Base-by-base conservation (phyloP, 64 coral and sea anemone species). In the Porites australiensis region DNA sequence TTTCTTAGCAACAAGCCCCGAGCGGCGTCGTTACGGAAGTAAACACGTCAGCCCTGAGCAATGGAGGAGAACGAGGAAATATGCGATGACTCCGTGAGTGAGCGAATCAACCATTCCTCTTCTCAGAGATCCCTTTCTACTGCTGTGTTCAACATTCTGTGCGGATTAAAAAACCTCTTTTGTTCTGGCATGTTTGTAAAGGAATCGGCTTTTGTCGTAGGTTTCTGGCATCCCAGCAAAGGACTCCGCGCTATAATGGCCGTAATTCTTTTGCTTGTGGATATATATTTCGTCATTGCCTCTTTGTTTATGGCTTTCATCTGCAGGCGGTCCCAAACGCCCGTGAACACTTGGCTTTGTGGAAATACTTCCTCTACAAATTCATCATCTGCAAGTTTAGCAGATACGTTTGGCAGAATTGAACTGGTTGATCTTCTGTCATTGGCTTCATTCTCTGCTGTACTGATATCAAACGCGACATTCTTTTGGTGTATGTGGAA, bases 401-500 rank as follows among this genome's bases (percentile, higher is more conserved):
- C 63, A 14, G 45, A n/a, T 2, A 4, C 46, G 66, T 49, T 84
- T 8, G 61, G 21, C 19, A 47, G 81, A 84, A 19, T 93, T 83
- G 64, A 93, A 2, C 15, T 67, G 61, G 21, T 64, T 13, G 70
- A 63, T 14, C 14, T 93, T 93, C 65, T 79, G 62, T 66, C 70
- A 55, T 67, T 87, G 70, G 75, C 52, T 47, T 58, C 64, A 66
- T 77, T 58, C 21, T 59, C 89, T 4, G 64, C 88, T 47, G 73
- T 50, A 16, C 82, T 91, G 3, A 22, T 90, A 18, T 95, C 89
- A 21, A 89, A 95, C 44, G 55, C 78, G 27, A 53, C 89, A 3
- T 95, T 95, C 84, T 74, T 91, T 62, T 91, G 89, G 88, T 87
- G 80, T 86, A 78, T 91, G 46, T 87, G 89, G 89, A 87, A 82